Evolutionary conservation across 2,888 invertebrate genomes (phyloP).

Genomic region (Eueremaeus valkanovi): DNA sequence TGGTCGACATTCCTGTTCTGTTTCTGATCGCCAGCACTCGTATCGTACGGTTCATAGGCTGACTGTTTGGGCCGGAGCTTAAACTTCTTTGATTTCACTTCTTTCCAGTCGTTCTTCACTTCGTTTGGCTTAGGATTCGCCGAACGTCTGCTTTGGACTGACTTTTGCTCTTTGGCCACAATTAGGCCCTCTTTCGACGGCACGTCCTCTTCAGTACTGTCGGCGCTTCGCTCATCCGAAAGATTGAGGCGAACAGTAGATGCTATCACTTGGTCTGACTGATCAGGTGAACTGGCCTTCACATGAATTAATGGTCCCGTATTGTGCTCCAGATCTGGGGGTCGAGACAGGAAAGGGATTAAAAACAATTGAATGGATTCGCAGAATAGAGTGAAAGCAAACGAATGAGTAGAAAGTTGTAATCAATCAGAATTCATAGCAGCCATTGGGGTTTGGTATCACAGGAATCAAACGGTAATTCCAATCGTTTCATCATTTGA

Average conservation of each 20-base stretch:
- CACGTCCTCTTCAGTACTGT: neutral
- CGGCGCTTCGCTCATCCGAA: neutral
- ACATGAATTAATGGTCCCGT: neutral
- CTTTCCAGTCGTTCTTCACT: neutral
- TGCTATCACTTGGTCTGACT: neutral
- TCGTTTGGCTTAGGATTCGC: neutral
- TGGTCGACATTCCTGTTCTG: neutral
- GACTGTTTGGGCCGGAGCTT: neutral
- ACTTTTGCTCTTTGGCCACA: neutral
- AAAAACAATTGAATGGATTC: neutral
- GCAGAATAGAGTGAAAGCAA: neutral
- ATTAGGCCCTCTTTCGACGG: neutral
- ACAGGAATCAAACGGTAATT: conserved; percentile 31
- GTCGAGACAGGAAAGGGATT: neutral
- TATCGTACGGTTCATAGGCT: neutral
- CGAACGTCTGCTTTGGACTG: neutral
- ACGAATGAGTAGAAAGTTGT: neutral
- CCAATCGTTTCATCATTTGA: conserved; percentile 19
- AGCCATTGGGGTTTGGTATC: conserved; percentile 26
- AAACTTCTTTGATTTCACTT: neutral
- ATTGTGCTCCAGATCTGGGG: neutral
- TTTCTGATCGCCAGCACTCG: too few relatives aligned
- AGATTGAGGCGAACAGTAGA: neutral
- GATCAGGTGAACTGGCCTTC: neutral
- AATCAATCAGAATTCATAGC: conserved; percentile 19